A percentile compares a stretch with the other conserved stretches of the same genome.
phyloP scores from a whole-genome alignment of 2,113 vertebrate species.

The Salvelinus fontinalis region DNA sequence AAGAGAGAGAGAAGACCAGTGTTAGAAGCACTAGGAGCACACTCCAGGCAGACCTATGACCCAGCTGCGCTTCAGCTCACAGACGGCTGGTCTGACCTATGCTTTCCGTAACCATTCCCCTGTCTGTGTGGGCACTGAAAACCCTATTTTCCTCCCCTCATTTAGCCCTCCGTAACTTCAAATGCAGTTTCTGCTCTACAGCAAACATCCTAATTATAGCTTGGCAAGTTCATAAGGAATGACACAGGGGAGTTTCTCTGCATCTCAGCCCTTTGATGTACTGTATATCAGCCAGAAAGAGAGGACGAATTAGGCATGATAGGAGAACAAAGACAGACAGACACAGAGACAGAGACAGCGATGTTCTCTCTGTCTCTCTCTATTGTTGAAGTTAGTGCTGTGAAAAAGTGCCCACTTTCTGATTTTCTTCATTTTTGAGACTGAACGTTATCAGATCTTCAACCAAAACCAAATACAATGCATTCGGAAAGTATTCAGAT shows the following conservation, averaged over 20 bases:
- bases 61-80: no score
- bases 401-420: no score
- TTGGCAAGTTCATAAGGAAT: conserved; percentile 15
- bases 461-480: no score
- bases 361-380: no score
- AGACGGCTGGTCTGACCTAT: no score
- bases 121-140: not conserved
- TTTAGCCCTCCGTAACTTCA: no score
- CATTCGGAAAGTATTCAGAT: no score
- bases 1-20: not conserved
- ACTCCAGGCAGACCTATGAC: not conserved
- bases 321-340: conserved; percentile 5
- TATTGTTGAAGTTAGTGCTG: no score
- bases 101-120: not conserved
- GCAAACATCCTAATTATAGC: conserved; percentile 35
- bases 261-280: conserved; percentile 33
- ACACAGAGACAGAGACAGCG: no score
- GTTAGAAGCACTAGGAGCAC: not conserved
- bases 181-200: conserved; percentile 11
- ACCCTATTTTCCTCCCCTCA: not conserved
- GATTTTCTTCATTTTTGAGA: no score
- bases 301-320: conserved; percentile 19
- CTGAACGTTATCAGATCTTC: no score
- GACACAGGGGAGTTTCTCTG: conserved; percentile 14
- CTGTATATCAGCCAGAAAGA: not conserved